These are phyloP conservation scores for Sebastes kiyomatsui DNA, from an alignment of 2,797 vertebrate species.

Conservation along the genomic window DNA sequence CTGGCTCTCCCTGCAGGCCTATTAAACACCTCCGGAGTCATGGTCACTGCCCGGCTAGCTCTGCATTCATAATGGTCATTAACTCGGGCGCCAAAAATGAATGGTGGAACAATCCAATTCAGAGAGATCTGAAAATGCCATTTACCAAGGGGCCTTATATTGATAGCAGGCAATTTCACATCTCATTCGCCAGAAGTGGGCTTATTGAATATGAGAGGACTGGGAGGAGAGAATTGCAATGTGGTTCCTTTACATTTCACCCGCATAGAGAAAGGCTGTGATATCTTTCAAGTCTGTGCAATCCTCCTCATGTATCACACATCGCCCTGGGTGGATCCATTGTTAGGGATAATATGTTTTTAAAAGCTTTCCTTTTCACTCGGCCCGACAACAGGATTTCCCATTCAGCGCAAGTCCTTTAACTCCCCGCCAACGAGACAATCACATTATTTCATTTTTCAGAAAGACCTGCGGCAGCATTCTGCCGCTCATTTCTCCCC, in stretches of 20 bases:
- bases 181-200: conserved; percentile 75
- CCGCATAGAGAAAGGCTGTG: conserved; percentile 34
- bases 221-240: conserved; percentile 58
- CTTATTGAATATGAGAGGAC: conserved; percentile 78
- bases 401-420: conserved; percentile 56
- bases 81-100: conserved; percentile 66
- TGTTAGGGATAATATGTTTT: conserved; percentile 72
- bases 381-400: conserved; percentile 56
- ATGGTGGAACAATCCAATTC: conserved; percentile 79
- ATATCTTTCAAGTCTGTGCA: conserved; percentile 53
- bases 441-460: conserved; percentile 60
- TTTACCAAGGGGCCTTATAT: conserved; percentile 65
- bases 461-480: conserved; percentile 38
- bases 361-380: conserved; percentile 63
- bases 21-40: conserved; percentile 68
- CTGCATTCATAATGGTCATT: conserved; percentile 80
- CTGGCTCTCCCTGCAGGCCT: conserved; percentile 59
- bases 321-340: conserved; percentile 58
- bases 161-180: conserved; percentile 80
- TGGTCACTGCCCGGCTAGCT: conserved; percentile 58
- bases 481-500: conserved; percentile 41
- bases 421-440: conserved; percentile 49
- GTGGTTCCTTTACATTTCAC: conserved; percentile 70
- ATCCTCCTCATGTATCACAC: conserved; percentile 52
- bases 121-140: conserved; percentile 70